Evolutionary conservation across 2,113 vertebrate species (phyloP).

Genomic region (Psilopogon haemacephalus): DNA sequence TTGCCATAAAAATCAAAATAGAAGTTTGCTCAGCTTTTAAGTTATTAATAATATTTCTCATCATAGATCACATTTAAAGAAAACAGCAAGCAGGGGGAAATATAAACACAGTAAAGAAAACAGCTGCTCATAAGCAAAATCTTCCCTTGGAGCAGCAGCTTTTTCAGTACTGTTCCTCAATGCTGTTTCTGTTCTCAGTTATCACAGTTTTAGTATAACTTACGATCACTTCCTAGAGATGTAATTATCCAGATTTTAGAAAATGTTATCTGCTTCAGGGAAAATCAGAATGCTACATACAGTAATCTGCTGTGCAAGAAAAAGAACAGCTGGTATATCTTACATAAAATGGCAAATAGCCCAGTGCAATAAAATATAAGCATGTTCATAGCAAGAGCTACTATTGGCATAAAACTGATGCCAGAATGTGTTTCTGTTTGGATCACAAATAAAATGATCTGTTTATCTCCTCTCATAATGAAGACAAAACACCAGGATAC

Average conservation of each 20-base stretch:
- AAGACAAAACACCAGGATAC: background rate
- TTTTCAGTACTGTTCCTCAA: background rate
- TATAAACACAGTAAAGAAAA: background rate
- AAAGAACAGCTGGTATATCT: slow-evolving; percentile 63
- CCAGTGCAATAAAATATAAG: slow-evolving; percentile 50
- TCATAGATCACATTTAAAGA: background rate
- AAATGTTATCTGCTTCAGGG: slow-evolving; percentile 50
- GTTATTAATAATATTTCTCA: background rate
- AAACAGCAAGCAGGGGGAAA: background rate
- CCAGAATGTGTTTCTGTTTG: slow-evolving; percentile 44
- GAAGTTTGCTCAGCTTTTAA: background rate
- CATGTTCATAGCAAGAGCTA: slow-evolving; percentile 47
- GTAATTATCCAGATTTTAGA: slow-evolving; percentile 45
- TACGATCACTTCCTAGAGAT: slow-evolving; percentile 43
- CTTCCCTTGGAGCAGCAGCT: background rate
- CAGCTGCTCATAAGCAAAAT: background rate
- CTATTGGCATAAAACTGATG: slow-evolving; percentile 28
- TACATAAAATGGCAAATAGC: slow-evolving; percentile 63
- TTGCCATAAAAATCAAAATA: background rate
- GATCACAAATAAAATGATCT: slow-evolving; percentile 5
- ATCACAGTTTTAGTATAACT: slow-evolving; percentile 36
- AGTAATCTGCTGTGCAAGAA: slow-evolving; percentile 58
- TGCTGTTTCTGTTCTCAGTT: background rate
- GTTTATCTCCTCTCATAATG: background rate
- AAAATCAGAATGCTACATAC: slow-evolving; percentile 39